phyloP scores from a whole-genome alignment of 2,888 invertebrate species.

The Microdon myrmicae region DNA sequence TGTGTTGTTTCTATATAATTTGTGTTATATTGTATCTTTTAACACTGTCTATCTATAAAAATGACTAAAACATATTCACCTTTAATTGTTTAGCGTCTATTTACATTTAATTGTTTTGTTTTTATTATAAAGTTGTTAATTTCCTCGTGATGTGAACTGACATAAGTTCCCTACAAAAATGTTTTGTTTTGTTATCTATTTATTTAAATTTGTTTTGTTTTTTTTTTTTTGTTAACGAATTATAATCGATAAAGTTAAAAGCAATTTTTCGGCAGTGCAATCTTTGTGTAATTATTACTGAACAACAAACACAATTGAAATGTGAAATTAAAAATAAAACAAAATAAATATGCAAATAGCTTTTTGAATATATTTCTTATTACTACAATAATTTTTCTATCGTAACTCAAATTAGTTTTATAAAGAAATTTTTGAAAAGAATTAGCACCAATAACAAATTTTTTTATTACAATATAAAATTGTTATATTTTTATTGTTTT shows the following conservation, averaged over 20 bases:
- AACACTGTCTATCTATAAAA: slow-evolving; percentile 34
- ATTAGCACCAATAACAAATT: slow-evolving; percentile 45
- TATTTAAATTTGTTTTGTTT: slow-evolving; percentile 14
- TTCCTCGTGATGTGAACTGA: too few relatives aligned
- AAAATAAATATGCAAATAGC: slow-evolving; percentile 4
- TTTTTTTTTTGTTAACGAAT: slow-evolving; percentile 33
- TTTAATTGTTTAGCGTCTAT: too few relatives aligned
- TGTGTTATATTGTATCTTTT: slow-evolving; percentile 11
- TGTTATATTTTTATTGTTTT: slow-evolving; percentile 10
- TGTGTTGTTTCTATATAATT: too few relatives aligned
- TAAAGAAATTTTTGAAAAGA: slow-evolving; percentile 35
- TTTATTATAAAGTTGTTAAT: too few relatives aligned
- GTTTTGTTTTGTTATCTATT: slow-evolving; percentile 23
- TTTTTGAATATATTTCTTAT: slow-evolving; percentile 15
- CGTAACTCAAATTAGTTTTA: slow-evolving; percentile 36
- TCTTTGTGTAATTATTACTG: too few relatives aligned
- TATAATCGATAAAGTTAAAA: too few relatives aligned
- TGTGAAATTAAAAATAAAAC: slow-evolving; percentile 19
- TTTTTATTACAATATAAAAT: slow-evolving; percentile 8
- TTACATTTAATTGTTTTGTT: too few relatives aligned
- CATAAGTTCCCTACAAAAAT: too few relatives aligned
- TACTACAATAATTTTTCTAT: slow-evolving; percentile 13
- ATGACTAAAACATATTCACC: too few relatives aligned
- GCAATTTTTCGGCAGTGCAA: slow-evolving; percentile 41
- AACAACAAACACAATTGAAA: too few relatives aligned